Conservation (phyloP, 2,797 vertebrate species). For the Rhinatrema bivittatum region DNA sequence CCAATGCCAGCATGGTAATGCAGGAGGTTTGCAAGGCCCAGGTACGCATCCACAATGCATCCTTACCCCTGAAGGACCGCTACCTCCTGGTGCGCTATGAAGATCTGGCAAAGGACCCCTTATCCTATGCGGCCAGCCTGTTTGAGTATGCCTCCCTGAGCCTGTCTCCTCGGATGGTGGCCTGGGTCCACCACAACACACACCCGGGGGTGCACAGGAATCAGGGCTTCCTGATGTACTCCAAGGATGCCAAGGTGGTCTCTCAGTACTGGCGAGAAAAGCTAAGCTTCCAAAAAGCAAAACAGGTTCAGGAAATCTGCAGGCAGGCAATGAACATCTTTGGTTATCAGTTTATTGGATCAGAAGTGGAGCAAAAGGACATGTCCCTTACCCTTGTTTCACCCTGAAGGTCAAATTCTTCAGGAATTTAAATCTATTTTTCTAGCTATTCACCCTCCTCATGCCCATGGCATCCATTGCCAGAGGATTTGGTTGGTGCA, state of each 20-base stretch:
- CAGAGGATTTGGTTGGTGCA: too few relatives aligned
- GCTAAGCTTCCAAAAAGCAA: constrained; percentile 57
- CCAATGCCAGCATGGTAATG: constrained; percentile 64
- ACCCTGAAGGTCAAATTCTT: too few relatives aligned
- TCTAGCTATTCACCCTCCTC: too few relatives aligned
- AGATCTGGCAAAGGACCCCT: constrained; percentile 62
- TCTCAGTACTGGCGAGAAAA: constrained; percentile 63
- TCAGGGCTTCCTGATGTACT: constrained; percentile 59
- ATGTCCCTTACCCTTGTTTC: too few relatives aligned
- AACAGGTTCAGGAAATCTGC: constrained; percentile 59
- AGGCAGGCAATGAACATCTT: neutral
- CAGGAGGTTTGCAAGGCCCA: constrained; percentile 63
- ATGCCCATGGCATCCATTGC: too few relatives aligned
- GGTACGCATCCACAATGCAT: constrained; percentile 52
- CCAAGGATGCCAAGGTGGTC: constrained; percentile 55
- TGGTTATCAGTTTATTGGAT: constrained; percentile 3
- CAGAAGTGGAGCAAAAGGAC: constrained; percentile 1
- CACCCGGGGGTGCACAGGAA: constrained; percentile 34
- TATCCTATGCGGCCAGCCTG: too few relatives aligned
- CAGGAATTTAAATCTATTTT: too few relatives aligned
- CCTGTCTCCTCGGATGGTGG: constrained; percentile 47
- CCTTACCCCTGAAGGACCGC: constrained; percentile 59
- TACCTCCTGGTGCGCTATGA: constrained; percentile 72
- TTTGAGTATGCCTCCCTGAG: constrained; percentile 60
- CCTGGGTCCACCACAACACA: constrained; percentile 65